Conservation (phyloP, 2,888 invertebrate species). For the Rhodophaea formosa region DNA sequence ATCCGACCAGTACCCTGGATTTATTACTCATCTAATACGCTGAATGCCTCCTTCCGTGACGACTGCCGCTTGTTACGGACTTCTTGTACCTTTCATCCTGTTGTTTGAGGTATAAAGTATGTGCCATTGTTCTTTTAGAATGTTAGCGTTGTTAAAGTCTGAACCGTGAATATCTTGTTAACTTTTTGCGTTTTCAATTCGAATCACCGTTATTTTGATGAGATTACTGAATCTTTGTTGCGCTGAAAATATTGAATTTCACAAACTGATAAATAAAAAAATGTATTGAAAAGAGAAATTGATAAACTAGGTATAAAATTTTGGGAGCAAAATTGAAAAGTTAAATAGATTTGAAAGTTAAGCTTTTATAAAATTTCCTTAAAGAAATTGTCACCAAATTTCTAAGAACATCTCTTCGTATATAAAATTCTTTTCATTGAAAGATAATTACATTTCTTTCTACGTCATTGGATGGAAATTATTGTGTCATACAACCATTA, state of each 20-base stretch:
- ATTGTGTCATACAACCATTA: too few relatives aligned
- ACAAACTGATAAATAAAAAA: background rate
- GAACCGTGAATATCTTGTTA: background rate
- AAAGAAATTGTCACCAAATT: too few relatives aligned
- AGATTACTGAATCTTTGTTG: background rate
- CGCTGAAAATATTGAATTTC: background rate
- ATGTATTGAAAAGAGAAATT: too few relatives aligned
- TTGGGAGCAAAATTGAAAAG: too few relatives aligned
- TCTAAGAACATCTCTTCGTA: too few relatives aligned
- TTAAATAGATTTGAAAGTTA: too few relatives aligned
- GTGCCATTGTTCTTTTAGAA: constrained; percentile 2
- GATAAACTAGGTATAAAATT: too few relatives aligned
- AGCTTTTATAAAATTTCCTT: too few relatives aligned
- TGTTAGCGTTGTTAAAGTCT: background rate
- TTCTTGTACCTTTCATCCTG: constrained; percentile 11
- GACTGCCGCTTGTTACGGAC: background rate
- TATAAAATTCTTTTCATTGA: too few relatives aligned
- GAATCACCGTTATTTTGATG: background rate
- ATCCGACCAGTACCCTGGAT: constrained; percentile 40
- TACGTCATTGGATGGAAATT: too few relatives aligned
- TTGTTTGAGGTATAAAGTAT: background rate
- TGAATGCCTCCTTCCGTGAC: constrained; percentile 20
- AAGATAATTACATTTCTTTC: too few relatives aligned
- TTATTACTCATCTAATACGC: constrained; percentile 38
- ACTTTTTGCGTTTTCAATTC: background rate